phyloP scores from a whole-genome alignment of 2,888 invertebrate species.

The Cantharis rufa region DNA sequence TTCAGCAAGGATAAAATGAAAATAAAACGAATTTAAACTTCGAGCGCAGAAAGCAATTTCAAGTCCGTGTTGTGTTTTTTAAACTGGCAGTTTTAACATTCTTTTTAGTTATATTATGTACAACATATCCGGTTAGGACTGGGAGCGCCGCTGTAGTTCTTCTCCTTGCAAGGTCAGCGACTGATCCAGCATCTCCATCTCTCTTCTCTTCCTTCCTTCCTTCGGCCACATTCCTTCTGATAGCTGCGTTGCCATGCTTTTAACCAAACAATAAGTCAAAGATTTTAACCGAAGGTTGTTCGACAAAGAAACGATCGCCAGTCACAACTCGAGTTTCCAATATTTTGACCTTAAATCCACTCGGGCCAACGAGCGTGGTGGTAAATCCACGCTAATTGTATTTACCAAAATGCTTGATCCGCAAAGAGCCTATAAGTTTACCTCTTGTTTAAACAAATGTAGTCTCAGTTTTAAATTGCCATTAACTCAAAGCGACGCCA shows the following conservation, averaged over 20 bases:
- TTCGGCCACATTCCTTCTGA: conserved; percentile 48
- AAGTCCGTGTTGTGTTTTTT: conserved; percentile 27
- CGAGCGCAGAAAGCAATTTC: conserved; percentile 27
- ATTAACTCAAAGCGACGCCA: conserved; percentile 48
- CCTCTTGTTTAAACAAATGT: conserved; percentile 2
- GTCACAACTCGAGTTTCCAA: neutral
- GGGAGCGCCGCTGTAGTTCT: conserved; percentile 40
- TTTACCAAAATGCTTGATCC: neutral
- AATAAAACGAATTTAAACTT: conserved; percentile 15
- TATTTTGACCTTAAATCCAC: neutral
- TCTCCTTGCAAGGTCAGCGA: conserved; percentile 58
- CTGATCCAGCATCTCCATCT: conserved; percentile 51
- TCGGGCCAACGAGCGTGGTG: neutral
- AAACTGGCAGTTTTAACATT: conserved; percentile 21
- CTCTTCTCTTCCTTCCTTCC: conserved; percentile 52
- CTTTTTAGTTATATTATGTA: conserved; percentile 34
- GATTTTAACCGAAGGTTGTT: conserved; percentile 5
- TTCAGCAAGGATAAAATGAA: conserved; percentile 13
- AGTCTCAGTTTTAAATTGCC: conserved; percentile 35
- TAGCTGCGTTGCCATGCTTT: conserved; percentile 41
- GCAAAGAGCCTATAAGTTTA: neutral
- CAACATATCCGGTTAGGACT: conserved; percentile 49
- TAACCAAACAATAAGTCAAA: conserved; percentile 6
- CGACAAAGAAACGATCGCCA: neutral
- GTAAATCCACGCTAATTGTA: neutral